phyloP scores from a whole-genome alignment of 2,113 vertebrate species.

The Axis porcinus region DNA sequence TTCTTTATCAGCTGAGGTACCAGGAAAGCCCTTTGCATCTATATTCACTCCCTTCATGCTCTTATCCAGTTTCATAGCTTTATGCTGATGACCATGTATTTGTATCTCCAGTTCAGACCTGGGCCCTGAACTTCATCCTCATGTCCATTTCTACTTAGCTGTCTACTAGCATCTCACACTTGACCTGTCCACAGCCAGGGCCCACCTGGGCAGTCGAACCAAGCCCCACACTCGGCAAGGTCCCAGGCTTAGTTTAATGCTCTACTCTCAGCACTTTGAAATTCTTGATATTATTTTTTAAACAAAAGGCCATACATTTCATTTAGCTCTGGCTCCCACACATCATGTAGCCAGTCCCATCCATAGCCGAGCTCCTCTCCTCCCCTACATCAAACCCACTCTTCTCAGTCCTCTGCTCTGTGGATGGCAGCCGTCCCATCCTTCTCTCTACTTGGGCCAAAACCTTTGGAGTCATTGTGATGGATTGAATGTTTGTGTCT shows the following conservation, averaged over 20 bases:
- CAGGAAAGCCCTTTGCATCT: neutral
- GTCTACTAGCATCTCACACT: neutral
- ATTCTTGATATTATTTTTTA: neutral
- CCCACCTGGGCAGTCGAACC: too few relatives aligned
- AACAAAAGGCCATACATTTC: neutral
- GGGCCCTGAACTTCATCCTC: neutral
- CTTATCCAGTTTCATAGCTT: neutral
- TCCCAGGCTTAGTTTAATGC: neutral
- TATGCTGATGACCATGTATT: neutral
- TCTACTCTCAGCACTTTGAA: neutral
- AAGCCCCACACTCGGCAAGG: neutral
- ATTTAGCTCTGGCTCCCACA: neutral
- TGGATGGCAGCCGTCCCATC: neutral
- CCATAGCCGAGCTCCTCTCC: neutral
- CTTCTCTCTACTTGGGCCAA: neutral
- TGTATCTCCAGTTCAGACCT: neutral
- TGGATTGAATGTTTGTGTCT: neutral
- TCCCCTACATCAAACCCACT: neutral
- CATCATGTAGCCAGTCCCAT: neutral
- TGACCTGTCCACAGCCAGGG: neutral
- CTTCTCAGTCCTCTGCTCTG: neutral
- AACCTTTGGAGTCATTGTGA: neutral
- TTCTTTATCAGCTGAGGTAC: neutral
- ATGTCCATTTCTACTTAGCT: neutral
- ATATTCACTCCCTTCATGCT: neutral